These are phyloP conservation scores for Cephalophus harveyi DNA, from an alignment of 2,113 vertebrate genomes.

Conservation along the genomic window DNA sequence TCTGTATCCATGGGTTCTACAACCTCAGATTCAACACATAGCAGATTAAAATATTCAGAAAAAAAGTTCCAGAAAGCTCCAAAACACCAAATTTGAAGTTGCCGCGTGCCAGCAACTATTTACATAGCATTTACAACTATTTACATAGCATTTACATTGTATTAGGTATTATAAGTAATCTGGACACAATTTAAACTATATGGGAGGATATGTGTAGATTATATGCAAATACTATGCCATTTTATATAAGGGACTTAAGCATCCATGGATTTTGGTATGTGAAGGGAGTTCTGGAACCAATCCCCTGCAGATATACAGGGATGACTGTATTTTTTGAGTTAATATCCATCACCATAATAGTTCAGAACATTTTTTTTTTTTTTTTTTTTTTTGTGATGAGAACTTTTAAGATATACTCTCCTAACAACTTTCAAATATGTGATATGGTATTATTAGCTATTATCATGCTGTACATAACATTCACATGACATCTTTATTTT, in stretches of 20 bases:
- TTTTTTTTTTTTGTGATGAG: not conserved
- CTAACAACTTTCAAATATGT: not conserved
- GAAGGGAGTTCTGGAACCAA: not conserved
- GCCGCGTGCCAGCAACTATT: not conserved
- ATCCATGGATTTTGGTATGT: not conserved
- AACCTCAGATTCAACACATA: not conserved
- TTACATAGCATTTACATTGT: not conserved
- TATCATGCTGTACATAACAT: not conserved
- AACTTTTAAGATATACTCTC: not conserved
- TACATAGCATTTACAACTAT: not conserved
- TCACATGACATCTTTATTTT: not conserved
- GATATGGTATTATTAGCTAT: not conserved
- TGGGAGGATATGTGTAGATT: not conserved
- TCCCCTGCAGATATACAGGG: fast-evolving
- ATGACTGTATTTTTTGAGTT: not conserved
- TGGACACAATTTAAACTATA: not conserved
- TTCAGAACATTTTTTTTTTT: not conserved
- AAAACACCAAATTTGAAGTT: not conserved
- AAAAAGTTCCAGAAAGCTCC: not conserved
- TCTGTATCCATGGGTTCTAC: not conserved
- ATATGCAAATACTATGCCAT: not conserved
- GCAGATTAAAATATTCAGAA: not conserved
- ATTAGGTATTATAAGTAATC: not conserved
- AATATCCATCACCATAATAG: not conserved
- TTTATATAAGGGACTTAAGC: not conserved